A percentile compares a stretch with the other conserved stretches of the same genome.
These are phyloP conservation scores for Lutraria rhynchaena DNA, from an alignment of 1,140 invertebrate species.

Conservation along the genomic window DNA sequence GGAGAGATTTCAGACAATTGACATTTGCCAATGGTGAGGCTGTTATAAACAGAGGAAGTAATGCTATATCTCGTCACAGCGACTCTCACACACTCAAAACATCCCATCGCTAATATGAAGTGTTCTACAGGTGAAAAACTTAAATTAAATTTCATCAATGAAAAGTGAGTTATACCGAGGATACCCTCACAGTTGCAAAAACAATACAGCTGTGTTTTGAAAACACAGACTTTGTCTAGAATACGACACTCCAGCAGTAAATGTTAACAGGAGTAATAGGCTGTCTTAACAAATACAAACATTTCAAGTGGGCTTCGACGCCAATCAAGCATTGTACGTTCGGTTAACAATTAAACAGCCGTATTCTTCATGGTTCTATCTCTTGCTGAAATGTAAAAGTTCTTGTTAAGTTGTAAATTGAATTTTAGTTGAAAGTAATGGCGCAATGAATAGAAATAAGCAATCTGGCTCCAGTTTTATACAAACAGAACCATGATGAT, in stretches of 20 bases:
- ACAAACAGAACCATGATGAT: background rate
- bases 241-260: constrained; percentile 28
- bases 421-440: constrained; percentile 3
- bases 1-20: no score
- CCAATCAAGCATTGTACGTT: constrained; percentile 11
- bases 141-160: no score
- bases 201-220: constrained; percentile 43
- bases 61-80: no score
- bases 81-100: no score
- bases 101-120: no score
- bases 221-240: constrained; percentile 38
- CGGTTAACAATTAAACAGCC: constrained; percentile 27
- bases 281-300: constrained; percentile 15
- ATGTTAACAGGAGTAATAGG: constrained; percentile 11
- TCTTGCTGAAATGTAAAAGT: background rate
- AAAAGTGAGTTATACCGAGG: no score
- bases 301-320: constrained; percentile 34
- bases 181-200: background rate
- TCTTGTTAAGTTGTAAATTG: constrained; percentile 7
- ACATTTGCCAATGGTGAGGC: no score
- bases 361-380: background rate
- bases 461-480: constrained; percentile 2
- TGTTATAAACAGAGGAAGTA: no score
- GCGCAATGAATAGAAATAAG: background rate
- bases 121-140: no score